Percentiles rank a stretch among this genome's conserved stretches.
Evolutionary conservation across 2,888 invertebrate species (phyloP).

Genomic region (Synergus gifuensis): DNA sequence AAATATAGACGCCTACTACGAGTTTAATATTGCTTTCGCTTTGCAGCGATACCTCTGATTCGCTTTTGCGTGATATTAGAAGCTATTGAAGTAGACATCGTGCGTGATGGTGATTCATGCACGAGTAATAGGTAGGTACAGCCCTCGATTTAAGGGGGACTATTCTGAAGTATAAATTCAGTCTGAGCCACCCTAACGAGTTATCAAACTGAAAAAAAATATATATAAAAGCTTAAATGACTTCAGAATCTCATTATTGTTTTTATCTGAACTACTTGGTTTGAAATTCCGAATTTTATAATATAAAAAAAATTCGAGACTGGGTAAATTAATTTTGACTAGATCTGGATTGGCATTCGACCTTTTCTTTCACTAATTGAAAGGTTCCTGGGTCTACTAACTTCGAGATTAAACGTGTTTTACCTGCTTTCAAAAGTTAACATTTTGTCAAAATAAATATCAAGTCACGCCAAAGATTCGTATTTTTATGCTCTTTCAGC

Average conservation of each 20-base stretch:
- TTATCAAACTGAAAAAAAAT: neutral
- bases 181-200: conserved; percentile 6
- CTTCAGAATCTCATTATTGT: neutral
- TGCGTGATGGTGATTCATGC: conserved; percentile 6
- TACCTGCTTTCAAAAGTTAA: too few relatives aligned
- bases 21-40: neutral
- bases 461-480: neutral
- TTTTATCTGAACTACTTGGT: too few relatives aligned
- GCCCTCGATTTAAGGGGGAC: neutral
- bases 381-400: too few relatives aligned
- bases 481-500: neutral
- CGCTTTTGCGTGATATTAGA: neutral
- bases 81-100: neutral
- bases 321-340: too few relatives aligned
- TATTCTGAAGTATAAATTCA: neutral
- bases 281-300: too few relatives aligned
- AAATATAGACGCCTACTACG: neutral
- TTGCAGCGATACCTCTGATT: neutral
- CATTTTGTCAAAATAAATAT: neutral
- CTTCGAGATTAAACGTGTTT: too few relatives aligned
- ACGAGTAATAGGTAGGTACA: neutral
- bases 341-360: too few relatives aligned
- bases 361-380: too few relatives aligned
- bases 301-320: too few relatives aligned
- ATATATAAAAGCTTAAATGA: neutral